These are phyloP conservation scores for Scaptomyza pallida DNA, from an alignment of 1,140 invertebrate species.

Conservation along the genomic window DNA sequence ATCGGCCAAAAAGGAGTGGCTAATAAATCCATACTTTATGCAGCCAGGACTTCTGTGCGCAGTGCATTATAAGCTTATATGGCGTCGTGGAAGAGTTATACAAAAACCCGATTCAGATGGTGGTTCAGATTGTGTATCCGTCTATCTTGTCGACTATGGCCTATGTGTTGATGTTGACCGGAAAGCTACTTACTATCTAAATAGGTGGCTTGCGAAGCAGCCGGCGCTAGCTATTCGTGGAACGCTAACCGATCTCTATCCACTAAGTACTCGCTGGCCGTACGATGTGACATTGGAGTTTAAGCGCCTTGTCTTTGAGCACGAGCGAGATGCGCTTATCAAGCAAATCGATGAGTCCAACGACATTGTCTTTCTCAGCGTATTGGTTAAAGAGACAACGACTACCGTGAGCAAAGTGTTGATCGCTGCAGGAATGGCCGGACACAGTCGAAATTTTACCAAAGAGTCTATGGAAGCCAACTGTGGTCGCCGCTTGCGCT, in stretches of 20 bases:
- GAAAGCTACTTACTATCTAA: slow-evolving; percentile 26
- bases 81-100: slow-evolving; percentile 42
- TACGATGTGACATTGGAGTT: neutral
- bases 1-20: accelerated
- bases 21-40: slow-evolving; percentile 11
- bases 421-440: slow-evolving; percentile 28
- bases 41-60: slow-evolving; percentile 43
- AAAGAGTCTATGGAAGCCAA: neutral
- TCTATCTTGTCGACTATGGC: slow-evolving; percentile 51
- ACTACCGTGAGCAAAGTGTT: slow-evolving; percentile 9
- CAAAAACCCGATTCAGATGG: neutral
- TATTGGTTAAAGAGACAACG: neutral
- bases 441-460: slow-evolving; percentile 23
- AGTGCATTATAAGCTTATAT: neutral
- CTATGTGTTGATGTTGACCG: neutral
- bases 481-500: slow-evolving; percentile 41
- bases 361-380: slow-evolving; percentile 16
- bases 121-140: neutral
- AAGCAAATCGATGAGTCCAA: slow-evolving; percentile 32
- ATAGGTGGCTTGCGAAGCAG: neutral
- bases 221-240: slow-evolving; percentile 39
- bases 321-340: neutral
- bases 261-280: slow-evolving; percentile 40
- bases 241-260: slow-evolving; percentile 42
- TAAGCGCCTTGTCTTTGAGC: neutral